Base-by-base conservation (phyloP, 2,888 invertebrate genomes). In the Miltochrista miniata region DNA sequence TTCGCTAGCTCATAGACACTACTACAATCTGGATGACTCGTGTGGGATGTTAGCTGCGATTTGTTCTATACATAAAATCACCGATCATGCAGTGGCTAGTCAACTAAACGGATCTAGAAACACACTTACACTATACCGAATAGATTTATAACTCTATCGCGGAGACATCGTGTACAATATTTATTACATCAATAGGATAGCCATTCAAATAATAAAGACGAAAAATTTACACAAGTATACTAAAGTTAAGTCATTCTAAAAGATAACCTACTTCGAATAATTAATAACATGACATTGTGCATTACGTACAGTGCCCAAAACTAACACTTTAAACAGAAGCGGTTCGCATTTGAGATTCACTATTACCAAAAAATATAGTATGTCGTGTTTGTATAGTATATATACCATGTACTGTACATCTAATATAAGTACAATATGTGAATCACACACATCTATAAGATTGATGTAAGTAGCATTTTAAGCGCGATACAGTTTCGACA, bases 11-110 rank as follows among this genome's bases (percentile, higher is more conserved):
- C 70, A 79, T 71, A 79, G 76, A 79, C 74, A 81, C 85, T 85
- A 87, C 82, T 76, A 64, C 71, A 74, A 73, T 76, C 68, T 74
- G 76, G 77, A 76, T 78, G 72, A 78, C 64, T 68, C 75, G 84
- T 85, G 87, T 87, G 82, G 70, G 74, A 86, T 87, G 89, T 83
- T 90, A 91, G 90, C 90, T 91, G 90, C 90, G 76, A 79, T 89
- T 90, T 90, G 90, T 80, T 83, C 88, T 88, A 82, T 79, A 79
- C 70, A 70, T 76, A 74, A 78, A 81, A 81, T 87, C 84, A 85
- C 86, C 87, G 77, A 70, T 79, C 89, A 89, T 90, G 89, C 90
- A 87, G 73, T 73, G 72, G 72, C 80, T 81, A 80, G 51, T 60
- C 56, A 68, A 67, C 76, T 76, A 78, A 56, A 54, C 59, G 64